These are phyloP conservation scores for Grantiella picta DNA, from an alignment of 2,113 vertebrate genomes.

Conservation along the genomic window DNA sequence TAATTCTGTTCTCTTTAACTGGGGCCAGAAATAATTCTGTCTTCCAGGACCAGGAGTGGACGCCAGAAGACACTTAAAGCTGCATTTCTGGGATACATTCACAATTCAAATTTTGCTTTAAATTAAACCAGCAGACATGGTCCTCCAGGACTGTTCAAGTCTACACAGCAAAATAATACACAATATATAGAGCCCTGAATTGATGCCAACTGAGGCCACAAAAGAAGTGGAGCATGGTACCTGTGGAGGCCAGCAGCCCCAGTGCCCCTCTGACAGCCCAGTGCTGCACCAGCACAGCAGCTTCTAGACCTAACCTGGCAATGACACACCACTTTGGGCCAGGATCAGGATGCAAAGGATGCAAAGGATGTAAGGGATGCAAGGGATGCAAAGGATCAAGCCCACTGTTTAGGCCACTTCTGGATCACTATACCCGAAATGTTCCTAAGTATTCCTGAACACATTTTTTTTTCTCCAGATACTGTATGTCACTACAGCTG, in stretches of 20 bases:
- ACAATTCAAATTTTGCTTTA: not conserved
- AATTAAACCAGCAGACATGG: not conserved
- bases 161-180: not conserved
- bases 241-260: not conserved
- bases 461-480: not conserved
- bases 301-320: not conserved
- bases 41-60: not conserved
- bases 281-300: not conserved
- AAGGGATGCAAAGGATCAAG: not conserved
- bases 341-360: not conserved
- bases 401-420: not conserved
- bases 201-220: not conserved
- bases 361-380: not conserved
- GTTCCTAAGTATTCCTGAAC: constrained; percentile 18
- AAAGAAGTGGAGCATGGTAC: not conserved
- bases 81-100: not conserved
- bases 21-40: not conserved
- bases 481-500: not conserved
- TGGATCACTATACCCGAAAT: not conserved
- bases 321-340: fast-evolving
- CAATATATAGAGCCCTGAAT: not conserved
- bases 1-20: not conserved
- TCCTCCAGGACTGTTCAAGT: not conserved
- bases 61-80: not conserved
- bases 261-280: fast-evolving